Base-by-base conservation (phyloP, 1,140 invertebrate species). In the Tetramorium simillimum region DNA sequence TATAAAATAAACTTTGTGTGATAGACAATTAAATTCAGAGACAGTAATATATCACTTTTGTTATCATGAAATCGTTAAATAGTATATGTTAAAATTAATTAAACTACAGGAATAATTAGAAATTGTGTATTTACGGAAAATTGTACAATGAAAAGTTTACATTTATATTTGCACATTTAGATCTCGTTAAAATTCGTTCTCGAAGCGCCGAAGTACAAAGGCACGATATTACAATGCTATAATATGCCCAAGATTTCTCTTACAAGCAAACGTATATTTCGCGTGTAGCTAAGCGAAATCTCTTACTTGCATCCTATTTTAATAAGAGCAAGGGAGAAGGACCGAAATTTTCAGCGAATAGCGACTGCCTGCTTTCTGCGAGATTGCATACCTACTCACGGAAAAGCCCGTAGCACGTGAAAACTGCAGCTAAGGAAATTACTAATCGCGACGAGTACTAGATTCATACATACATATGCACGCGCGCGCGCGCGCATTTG, bases 341-440 rank as follows among this genome's bases (percentile, higher is more conserved):
- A 84, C 80, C 80, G 53, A 84, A 84, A 84, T 75, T 84, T 84
- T 84, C 69, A 75, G 9, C 80, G 67, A 73, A 84, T 84, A 73
- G 69, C 43, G 28, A 58, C 33, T 73, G 80, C 80, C 80, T 84
- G 80, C 80, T 84, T 84, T 84, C 80, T 84, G 28, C 49, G 80
- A 75, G 69, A 84, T 84, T 84, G 69, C 80, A 84, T 84, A 84
- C 69, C 80, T 84, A 84, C 53, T 75, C 69, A 70, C 24, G 40
- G 69, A 75, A 84, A 62, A 75, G 80, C 53, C 53, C 12, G 40
- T 21, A 73, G 51, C 53, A 84, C 14, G 69, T 84, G 80, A 84
- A 84, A 84, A 84, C 69, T 84, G 70, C 69, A 84, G 80, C 69
- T 84, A 84, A 84, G 69, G 18, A 84, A 84, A 84, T 84, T 84